phyloP scores from a whole-genome alignment of 1,140 invertebrate species.

The Drosophila littoralis region DNA sequence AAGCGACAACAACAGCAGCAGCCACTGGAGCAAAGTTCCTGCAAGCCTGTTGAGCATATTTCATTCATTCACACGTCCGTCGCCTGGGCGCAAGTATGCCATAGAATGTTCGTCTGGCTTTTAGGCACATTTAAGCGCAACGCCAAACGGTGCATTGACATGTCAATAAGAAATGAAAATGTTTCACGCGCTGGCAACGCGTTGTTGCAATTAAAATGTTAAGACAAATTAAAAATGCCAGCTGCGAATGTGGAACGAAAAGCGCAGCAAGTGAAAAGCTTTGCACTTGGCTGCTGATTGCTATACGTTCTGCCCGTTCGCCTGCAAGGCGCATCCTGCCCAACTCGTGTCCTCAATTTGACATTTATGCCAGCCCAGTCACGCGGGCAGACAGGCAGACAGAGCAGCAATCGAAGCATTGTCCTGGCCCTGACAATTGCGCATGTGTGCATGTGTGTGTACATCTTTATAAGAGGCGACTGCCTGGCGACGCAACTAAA shows the following conservation, averaged over 20 bases:
- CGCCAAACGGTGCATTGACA: slow-evolving; percentile 65
- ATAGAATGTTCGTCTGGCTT: slow-evolving; percentile 47
- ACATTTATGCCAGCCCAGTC: slow-evolving; percentile 68
- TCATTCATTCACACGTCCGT: slow-evolving; percentile 50
- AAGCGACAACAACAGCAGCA: slow-evolving; percentile 2
- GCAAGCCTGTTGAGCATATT: slow-evolving; percentile 57
- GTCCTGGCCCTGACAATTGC: slow-evolving; percentile 55
- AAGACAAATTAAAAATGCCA: slow-evolving; percentile 74
- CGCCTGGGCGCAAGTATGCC: slow-evolving; percentile 35
- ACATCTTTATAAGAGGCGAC: slow-evolving; percentile 29
- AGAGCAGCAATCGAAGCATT: slow-evolving; percentile 56
- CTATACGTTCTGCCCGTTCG: slow-evolving; percentile 22
- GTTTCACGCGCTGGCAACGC: slow-evolving; percentile 29
- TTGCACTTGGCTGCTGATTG: slow-evolving; percentile 79
- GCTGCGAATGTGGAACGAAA: slow-evolving; percentile 45
- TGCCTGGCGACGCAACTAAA: slow-evolving; percentile 35
- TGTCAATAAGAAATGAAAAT: slow-evolving; percentile 71
- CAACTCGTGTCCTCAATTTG: slow-evolving; percentile 71
- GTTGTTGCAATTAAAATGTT: slow-evolving; percentile 72
- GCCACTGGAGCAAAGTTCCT: slow-evolving; percentile 37
- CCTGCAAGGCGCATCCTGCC: slow-evolving; percentile 3
- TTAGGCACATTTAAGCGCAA: slow-evolving; percentile 55
- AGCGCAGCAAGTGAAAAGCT: slow-evolving; percentile 59
- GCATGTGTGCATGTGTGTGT: slow-evolving; percentile 19
- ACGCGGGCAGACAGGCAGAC: slow-evolving; percentile 20